Conservation (phyloP, 1,140 invertebrate genomes). For the Aphis gossypii region DNA sequence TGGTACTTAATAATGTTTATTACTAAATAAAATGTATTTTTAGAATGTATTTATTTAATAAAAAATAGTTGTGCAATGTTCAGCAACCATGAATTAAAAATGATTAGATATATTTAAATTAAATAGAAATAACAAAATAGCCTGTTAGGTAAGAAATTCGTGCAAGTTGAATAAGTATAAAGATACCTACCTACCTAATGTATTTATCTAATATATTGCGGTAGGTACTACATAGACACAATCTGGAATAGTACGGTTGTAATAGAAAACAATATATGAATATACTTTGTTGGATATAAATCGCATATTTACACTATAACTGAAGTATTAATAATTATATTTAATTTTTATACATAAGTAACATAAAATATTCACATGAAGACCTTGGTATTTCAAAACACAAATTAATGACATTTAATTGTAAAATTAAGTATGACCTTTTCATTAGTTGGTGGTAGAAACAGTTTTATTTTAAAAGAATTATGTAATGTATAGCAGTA, state of each 20-base stretch:
- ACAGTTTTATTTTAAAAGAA: neutral
- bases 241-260: neutral
- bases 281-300: neutral
- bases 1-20: neutral
- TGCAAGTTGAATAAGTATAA: neutral
- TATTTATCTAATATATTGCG: neutral
- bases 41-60: conserved; percentile 10
- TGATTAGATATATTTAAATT: neutral
- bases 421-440: neutral
- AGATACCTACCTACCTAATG: neutral
- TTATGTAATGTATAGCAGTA: neutral
- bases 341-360: neutral
- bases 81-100: neutral
- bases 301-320: neutral
- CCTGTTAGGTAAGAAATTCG: neutral
- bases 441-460: neutral
- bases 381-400: neutral
- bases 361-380: neutral
- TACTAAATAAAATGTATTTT: neutral
- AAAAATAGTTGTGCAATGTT: neutral
- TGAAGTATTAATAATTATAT: neutral
- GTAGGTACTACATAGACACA: neutral
- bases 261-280: neutral
- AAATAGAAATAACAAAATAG: neutral
- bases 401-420: neutral